Evolutionary conservation across 2,113 vertebrate genomes (phyloP), one percentile per base, ranked within the genome.

Genomic region (Pyrgilauda ruficollis): DNA sequence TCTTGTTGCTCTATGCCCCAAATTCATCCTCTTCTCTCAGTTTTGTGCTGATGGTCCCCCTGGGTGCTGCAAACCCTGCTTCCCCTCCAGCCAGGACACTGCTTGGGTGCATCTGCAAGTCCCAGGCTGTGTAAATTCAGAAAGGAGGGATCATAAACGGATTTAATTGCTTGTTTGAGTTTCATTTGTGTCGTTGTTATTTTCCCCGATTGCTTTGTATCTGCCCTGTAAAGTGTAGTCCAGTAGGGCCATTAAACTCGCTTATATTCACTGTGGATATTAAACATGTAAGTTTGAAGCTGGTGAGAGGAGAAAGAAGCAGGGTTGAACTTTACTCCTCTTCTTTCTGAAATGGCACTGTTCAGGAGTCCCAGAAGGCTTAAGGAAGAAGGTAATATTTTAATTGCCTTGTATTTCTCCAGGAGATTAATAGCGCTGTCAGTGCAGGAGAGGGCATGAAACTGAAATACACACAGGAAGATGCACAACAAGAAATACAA

Each of bases 361-460:
- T 53, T 96, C 55, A 93, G 46, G 77, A 49, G 67, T 93, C 96
- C 30, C 92, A 92, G 69, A 80, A 87, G 82, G 58, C 31, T 85
- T 83, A 56, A 94, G 61, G 77, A 94, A 91, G n/a, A 90, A 75
- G 78, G 59, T 96, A 96, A 63, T 96, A 67, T 93, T 96, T 95
- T 94, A 97, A 94, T 95, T 92, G 85, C 43, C 84, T 92, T 94
- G 22, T 83, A 84, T 95, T 94, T 94, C 74, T 96, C 50, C 19
- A 85, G 58, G 84, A 94, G 61, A 92, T 95, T 73, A 96, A 96
- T 95, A 95, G 92, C 88, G 5, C 41, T 41, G 41, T 41, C 13
- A 92, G 37, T 5, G 8, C 30, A 6, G 49, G 50, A 92, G 66
- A 58, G 84, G 94, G 86, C 78, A 63, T 10, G 7, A 89, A 96